A percentile compares a stretch with the other conserved stretches of the same genome.
These are phyloP conservation scores for Tragulus kanchil DNA, from an alignment of 2,113 vertebrate species.

Conservation along the genomic window DNA sequence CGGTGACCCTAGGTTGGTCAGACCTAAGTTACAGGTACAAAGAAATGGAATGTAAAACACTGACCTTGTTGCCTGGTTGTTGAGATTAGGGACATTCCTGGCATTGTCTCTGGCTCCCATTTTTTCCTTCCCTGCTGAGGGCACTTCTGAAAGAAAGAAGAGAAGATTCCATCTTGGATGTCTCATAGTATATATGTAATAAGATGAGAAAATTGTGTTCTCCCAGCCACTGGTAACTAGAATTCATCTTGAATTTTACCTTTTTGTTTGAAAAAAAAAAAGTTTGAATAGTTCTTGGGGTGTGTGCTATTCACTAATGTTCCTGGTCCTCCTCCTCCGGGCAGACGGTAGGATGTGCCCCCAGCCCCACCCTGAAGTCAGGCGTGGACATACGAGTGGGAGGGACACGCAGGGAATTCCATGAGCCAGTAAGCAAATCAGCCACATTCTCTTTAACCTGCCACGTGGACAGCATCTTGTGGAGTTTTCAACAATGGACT, in stretches of 20 bases:
- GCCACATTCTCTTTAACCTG: not conserved
- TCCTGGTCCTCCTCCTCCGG: not conserved
- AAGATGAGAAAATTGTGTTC: not conserved
- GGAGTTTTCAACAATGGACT: not conserved
- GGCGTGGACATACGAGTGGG: not conserved
- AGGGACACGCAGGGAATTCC: not conserved
- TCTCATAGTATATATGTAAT: not conserved
- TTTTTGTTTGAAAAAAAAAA: slow-evolving; percentile 14
- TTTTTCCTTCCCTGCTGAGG: not conserved
- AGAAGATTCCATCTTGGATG: not conserved
- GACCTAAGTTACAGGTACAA: no score
- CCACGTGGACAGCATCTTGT: not conserved
- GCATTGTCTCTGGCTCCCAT: not conserved
- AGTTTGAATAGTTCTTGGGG: not conserved
- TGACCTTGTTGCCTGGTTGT: not conserved
- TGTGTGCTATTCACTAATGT: not conserved
- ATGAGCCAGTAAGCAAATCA: not conserved
- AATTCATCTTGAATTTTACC: not conserved
- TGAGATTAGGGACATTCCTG: not conserved
- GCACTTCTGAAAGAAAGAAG: not conserved
- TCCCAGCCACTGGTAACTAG: not conserved
- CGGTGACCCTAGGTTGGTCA: not conserved
- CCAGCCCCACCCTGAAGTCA: not conserved
- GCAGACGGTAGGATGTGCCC: not conserved
- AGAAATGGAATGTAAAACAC: not conserved